phyloP scores from a whole-genome alignment of 2,797 vertebrate genomes.

The Poeciliopsis gracilis region DNA sequence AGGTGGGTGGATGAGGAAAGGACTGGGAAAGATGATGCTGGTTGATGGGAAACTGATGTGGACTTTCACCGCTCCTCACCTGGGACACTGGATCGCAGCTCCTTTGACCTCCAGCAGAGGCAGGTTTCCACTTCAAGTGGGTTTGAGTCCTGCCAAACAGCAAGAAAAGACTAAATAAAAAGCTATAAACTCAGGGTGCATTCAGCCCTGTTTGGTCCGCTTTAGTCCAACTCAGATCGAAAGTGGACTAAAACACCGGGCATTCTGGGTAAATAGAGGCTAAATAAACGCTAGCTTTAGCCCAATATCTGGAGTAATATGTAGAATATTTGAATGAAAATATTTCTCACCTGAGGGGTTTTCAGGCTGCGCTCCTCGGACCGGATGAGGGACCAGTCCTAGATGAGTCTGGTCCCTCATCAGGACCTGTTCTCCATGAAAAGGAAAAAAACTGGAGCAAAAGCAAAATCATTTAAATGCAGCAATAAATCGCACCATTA shows the following conservation, averaged over 20 bases:
- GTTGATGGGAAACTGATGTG: slow-evolving; percentile 80
- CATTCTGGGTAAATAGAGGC: too few relatives aligned
- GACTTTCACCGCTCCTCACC: slow-evolving; percentile 86
- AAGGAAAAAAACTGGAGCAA: neutral
- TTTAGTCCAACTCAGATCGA: too few relatives aligned
- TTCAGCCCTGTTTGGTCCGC: too few relatives aligned
- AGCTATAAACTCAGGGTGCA: neutral
- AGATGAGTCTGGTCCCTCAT: too few relatives aligned
- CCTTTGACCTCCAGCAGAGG: slow-evolving; percentile 83
- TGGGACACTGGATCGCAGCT: slow-evolving; percentile 93
- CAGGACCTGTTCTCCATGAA: too few relatives aligned
- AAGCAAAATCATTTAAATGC: neutral
- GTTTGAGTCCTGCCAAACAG: neutral
- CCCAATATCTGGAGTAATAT: too few relatives aligned
- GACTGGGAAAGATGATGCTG: slow-evolving; percentile 82
- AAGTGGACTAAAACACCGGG: too few relatives aligned
- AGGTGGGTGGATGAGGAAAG: slow-evolving; percentile 90
- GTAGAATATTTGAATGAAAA: too few relatives aligned
- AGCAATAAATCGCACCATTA: neutral
- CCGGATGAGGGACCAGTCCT: too few relatives aligned
- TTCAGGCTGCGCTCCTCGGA: too few relatives aligned
- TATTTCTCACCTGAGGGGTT: too few relatives aligned
- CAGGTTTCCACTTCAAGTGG: slow-evolving; percentile 37
- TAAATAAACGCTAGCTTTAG: too few relatives aligned
- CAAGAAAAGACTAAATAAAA: neutral